Conservation (phyloP, 2,888 invertebrate genomes). For the Caenorhabditis imperialis region DNA sequence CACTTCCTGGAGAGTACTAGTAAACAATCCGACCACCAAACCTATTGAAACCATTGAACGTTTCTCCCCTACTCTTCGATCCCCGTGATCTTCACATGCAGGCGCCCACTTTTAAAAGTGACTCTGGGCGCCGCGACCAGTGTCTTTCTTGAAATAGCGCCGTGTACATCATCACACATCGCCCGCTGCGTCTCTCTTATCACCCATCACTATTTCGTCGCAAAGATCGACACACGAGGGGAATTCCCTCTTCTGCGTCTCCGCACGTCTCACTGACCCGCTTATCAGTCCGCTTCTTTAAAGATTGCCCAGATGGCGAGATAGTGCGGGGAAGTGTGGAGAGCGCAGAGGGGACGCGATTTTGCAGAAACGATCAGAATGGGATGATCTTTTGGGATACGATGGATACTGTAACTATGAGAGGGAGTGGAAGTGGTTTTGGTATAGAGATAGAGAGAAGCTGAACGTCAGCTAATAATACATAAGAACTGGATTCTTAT, state of each 20-base stretch:
- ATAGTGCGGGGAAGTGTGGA: conserved; percentile 20
- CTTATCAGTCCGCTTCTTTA: too few species aligned
- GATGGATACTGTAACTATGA: conserved; percentile 12
- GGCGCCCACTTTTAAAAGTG: conserved; percentile 34
- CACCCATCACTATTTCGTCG: background rate
- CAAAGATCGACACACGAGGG: too few species aligned
- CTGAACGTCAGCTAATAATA: too few species aligned
- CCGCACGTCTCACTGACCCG: too few species aligned
- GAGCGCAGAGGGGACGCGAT: conserved; percentile 9
- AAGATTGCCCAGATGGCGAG: background rate
- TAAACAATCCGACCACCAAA: too few species aligned
- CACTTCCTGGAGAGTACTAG: too few species aligned
- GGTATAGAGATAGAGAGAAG: too few species aligned
- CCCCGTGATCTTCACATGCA: conserved; percentile 32
- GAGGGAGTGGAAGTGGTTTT: conserved; percentile 1
- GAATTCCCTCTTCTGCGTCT: too few species aligned
- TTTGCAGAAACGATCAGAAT: conserved; percentile 36
- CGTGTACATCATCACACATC: conserved; percentile 35
- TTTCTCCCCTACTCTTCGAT: conserved; percentile 6
- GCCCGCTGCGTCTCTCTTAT: conserved; percentile 25
- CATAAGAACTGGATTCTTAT: too few species aligned
- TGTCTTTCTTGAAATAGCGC: conserved; percentile 20
- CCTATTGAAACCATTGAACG: conserved; percentile 32
- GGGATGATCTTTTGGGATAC: conserved; percentile 35
- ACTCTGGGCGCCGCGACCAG: conserved; percentile 13